phyloP scores from a whole-genome alignment of 2,888 invertebrate genomes.

The Tipula lateralis region DNA sequence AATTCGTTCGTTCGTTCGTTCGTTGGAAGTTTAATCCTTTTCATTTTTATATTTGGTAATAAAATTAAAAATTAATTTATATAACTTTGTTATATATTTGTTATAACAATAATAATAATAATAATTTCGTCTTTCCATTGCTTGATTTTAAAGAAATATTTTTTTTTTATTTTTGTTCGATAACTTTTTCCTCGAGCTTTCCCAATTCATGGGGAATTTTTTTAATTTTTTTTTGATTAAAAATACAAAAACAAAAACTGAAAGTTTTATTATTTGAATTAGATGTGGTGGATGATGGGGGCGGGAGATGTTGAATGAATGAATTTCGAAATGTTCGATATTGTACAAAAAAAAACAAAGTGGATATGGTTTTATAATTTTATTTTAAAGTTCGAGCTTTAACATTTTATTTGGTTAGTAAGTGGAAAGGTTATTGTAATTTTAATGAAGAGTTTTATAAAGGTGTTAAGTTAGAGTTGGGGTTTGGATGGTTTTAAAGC shows the following conservation, averaged over 20 bases:
- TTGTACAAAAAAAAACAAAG: neutral
- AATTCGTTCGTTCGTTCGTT: no score
- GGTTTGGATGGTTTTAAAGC: neutral
- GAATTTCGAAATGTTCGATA: neutral
- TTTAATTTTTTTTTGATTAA: no score
- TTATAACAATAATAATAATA: neutral
- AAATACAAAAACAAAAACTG: neutral
- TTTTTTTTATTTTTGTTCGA: neutral
- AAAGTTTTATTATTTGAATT: neutral
- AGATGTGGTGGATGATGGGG: neutral
- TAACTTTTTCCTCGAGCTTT: neutral
- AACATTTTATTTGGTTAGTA: neutral
- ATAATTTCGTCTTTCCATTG: neutral
- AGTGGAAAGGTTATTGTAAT: neutral
- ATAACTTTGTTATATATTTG: neutral
- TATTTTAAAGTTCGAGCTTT: neutral
- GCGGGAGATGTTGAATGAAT: neutral
- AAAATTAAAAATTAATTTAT: conserved; percentile 5
- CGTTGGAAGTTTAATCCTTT: neutral
- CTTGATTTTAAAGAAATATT: neutral
- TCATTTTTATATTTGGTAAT: neutral
- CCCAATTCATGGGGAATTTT: neutral
- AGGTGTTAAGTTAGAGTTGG: neutral
- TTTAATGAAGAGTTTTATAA: neutral
- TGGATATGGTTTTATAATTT: neutral